phyloP scores from a whole-genome alignment of 2,113 vertebrate species.

The Thymallus thymallus region DNA sequence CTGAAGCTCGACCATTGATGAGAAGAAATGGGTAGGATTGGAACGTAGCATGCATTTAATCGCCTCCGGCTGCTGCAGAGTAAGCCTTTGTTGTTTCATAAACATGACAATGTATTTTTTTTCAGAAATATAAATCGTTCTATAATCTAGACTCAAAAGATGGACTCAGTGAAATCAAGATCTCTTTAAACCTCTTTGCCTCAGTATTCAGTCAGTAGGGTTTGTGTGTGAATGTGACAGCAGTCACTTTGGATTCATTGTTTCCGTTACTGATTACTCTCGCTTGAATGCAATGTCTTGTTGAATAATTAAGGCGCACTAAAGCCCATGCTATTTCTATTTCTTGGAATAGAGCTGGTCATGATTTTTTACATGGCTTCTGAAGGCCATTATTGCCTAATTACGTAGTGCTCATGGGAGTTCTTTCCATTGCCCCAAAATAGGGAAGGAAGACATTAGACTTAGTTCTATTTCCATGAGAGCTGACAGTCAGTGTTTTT shows the following conservation, averaged over 20 bases:
- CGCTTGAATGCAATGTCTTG: background rate
- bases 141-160: background rate
- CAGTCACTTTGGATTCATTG: background rate
- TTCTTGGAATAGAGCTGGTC: background rate
- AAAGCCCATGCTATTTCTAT: background rate
- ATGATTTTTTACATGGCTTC: background rate
- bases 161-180: background rate
- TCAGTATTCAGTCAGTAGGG: background rate
- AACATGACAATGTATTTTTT: background rate
- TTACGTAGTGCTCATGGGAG: background rate
- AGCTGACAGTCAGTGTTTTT: background rate
- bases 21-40: slow-evolving; percentile 23
- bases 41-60: background rate
- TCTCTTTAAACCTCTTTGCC: background rate
- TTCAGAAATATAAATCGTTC: too few species aligned
- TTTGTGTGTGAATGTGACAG: background rate
- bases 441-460: background rate
- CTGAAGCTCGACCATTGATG: slow-evolving; percentile 2
- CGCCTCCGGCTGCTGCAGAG: background rate
- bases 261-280: background rate
- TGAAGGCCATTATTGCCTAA: background rate
- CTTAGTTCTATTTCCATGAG: background rate
- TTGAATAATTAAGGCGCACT: background rate
- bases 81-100: background rate
- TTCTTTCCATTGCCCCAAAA: background rate